phyloP scores from a whole-genome alignment of 2,113 vertebrate genomes.

The Carassius carassius region DNA sequence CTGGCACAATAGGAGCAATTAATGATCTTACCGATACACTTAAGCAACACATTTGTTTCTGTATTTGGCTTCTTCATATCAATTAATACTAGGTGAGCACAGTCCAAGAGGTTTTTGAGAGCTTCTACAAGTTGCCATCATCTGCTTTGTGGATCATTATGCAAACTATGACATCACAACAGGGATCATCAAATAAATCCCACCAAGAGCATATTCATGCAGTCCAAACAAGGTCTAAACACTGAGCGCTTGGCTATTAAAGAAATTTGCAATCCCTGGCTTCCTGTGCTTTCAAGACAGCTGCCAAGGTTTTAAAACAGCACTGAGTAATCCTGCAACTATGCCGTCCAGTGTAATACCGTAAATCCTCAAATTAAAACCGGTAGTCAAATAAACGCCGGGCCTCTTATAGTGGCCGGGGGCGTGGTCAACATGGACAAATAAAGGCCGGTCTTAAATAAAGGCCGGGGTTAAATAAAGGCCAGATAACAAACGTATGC shows the following conservation, averaged over 20 bases:
- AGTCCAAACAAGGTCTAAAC: constrained; percentile 43
- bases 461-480: no score
- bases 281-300: constrained; percentile 51
- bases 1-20: constrained; percentile 6
- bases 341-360: constrained; percentile 41
- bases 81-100: not conserved
- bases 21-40: constrained; percentile 7
- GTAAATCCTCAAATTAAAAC: no score
- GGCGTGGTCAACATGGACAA: no score
- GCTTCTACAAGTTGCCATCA: not conserved
- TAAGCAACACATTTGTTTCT: constrained; percentile 13
- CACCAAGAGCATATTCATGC: not conserved
- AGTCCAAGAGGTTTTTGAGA: not conserved
- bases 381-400: no score
- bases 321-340: constrained; percentile 40
- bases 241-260: constrained; percentile 53
- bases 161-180: constrained; percentile 27
- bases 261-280: constrained; percentile 46
- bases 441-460: no score
- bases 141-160: not conserved
- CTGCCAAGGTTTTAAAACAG: constrained; percentile 47
- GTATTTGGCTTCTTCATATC: not conserved
- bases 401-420: no score
- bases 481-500: no score
- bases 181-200: not conserved